A percentile compares a stretch with the other conserved stretches of the same genome.
Evolutionary conservation across 2,113 vertebrate genomes (phyloP).

Genomic region (Tursiops truncatus): DNA sequence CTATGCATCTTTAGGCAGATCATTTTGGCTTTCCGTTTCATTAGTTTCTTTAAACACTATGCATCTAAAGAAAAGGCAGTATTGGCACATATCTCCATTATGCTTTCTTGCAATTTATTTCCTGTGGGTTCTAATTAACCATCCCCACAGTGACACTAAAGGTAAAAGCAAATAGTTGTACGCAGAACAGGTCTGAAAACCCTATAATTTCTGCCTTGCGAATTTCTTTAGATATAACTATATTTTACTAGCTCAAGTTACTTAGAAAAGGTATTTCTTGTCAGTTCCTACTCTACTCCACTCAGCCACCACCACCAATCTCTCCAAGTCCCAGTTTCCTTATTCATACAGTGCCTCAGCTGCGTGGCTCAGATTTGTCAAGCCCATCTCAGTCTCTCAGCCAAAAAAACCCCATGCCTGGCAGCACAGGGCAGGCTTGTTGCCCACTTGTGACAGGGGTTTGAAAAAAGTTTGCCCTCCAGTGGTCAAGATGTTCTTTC

Average conservation of each 20-base stretch:
- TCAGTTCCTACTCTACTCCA: not conserved
- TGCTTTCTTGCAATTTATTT: slow-evolving; percentile 53
- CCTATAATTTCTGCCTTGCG: slow-evolving; percentile 23
- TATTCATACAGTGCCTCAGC: not conserved
- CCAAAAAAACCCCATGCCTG: not conserved
- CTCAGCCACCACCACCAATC: not conserved
- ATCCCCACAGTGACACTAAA: not conserved
- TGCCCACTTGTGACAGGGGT: not conserved
- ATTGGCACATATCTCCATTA: not conserved
- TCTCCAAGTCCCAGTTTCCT: slow-evolving; percentile 35
- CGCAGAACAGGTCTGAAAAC: not conserved
- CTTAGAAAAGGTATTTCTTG: slow-evolving; percentile 25
- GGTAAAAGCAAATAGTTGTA: slow-evolving; percentile 32
- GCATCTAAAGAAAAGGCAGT: slow-evolving; percentile 36
- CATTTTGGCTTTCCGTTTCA: slow-evolving; percentile 53
- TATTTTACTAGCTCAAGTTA: slow-evolving; percentile 51
- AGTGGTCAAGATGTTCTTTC: slow-evolving; percentile 24
- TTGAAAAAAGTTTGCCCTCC: slow-evolving; percentile 12
- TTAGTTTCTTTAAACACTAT: slow-evolving; percentile 20
- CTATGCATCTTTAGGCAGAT: not conserved
- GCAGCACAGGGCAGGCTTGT: not conserved
- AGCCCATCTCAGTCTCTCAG: not conserved
- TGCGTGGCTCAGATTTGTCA: slow-evolving; percentile 13
- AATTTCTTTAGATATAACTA: slow-evolving; percentile 31
- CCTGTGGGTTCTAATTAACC: slow-evolving; percentile 12